Evolutionary conservation across 1,140 invertebrate species (phyloP).

Genomic region (Adelges cooleyi): DNA sequence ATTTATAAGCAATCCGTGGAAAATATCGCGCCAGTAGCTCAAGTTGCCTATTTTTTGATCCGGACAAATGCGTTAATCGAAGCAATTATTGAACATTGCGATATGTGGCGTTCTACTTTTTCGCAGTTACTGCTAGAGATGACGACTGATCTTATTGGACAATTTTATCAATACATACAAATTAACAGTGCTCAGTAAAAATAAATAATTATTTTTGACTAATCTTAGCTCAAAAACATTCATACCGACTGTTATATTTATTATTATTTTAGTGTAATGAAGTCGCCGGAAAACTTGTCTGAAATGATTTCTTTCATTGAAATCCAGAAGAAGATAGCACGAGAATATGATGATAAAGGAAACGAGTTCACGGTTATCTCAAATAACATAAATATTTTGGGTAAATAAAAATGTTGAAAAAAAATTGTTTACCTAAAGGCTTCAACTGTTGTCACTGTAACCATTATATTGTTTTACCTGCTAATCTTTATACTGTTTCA

Average conservation of each 20-base stretch:
- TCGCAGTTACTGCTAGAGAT: neutral
- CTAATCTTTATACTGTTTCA: neutral
- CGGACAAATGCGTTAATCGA: neutral
- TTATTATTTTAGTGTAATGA: neutral
- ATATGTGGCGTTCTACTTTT: neutral
- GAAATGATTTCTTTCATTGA: slow-evolving; percentile 5
- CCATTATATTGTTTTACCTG: neutral
- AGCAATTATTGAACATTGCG: neutral
- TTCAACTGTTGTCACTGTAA: neutral
- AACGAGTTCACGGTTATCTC: neutral
- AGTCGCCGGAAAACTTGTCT: neutral
- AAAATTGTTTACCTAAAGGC: neutral
- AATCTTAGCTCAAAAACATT: neutral
- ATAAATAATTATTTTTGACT: neutral
- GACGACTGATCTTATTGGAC: neutral
- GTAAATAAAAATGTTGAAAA: neutral
- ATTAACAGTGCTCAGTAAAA: neutral
- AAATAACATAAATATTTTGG: neutral
- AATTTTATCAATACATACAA: neutral
- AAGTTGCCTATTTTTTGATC: neutral
- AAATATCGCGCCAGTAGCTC: neutral
- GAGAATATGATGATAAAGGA: slow-evolving; percentile 2
- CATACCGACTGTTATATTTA: neutral
- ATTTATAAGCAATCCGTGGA: neutral
- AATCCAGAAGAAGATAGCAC: neutral